These are phyloP conservation scores for Neelides folsomi DNA, from an alignment of 2,888 invertebrate genomes.

Conservation along the genomic window DNA sequence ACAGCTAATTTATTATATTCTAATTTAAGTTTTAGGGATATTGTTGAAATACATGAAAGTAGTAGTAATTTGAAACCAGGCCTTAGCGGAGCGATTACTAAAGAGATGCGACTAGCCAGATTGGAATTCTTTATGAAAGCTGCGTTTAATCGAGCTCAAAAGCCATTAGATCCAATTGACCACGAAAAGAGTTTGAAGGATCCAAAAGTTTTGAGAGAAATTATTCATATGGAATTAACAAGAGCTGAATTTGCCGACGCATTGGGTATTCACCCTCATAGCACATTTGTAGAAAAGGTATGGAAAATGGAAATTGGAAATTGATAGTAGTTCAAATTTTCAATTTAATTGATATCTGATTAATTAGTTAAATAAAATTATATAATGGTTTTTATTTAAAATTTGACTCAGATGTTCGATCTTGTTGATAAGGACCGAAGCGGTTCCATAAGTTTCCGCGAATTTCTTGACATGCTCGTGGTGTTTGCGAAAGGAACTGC, in stretches of 20 bases:
- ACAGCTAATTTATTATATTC: neutral
- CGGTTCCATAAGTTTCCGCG: constrained; percentile 49
- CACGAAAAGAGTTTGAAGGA: constrained; percentile 34
- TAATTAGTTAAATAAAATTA: neutral
- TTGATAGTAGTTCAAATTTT: neutral
- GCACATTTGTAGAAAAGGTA: constrained; percentile 45
- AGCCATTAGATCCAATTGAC: constrained; percentile 35
- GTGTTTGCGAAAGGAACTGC: constrained; percentile 46
- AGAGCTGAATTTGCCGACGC: constrained; percentile 48
- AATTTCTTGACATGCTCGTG: constrained; percentile 48
- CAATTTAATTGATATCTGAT: neutral
- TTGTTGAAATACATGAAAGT: constrained; percentile 12
- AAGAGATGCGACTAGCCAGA: constrained; percentile 40
- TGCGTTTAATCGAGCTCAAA: constrained; percentile 41
- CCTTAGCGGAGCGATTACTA: constrained; percentile 40
- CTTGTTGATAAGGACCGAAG: constrained; percentile 47
- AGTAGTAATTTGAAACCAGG: constrained; percentile 18
- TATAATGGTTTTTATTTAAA: neutral
- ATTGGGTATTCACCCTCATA: constrained; percentile 44
- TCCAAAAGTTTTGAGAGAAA: constrained; percentile 39
- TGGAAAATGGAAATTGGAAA: neutral
- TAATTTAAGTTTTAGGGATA: constrained; percentile 8
- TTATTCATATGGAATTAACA: constrained; percentile 44
- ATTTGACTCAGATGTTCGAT: constrained; percentile 41
- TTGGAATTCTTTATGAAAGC: constrained; percentile 46